Conservation (phyloP, 2,888 invertebrate species). For the Eupithecia abbreviata region DNA sequence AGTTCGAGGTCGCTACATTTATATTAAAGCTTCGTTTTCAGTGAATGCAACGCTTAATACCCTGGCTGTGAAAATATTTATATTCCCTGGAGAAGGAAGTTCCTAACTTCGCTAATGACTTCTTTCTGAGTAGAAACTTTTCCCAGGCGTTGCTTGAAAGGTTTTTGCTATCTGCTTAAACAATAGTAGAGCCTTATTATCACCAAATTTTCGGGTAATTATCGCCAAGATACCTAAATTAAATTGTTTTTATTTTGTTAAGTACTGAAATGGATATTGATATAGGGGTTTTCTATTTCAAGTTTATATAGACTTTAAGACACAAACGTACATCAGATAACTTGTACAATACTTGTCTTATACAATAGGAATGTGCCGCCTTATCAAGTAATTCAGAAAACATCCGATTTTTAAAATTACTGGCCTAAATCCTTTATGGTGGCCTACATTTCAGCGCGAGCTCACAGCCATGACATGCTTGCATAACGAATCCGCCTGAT, state of each 20-base stretch:
- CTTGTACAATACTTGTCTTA: background rate
- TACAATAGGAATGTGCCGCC: background rate
- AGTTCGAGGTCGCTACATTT: background rate
- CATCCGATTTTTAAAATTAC: background rate
- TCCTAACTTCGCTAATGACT: constrained; percentile 77
- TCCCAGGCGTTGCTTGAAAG: constrained; percentile 64
- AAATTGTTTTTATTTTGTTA: constrained; percentile 2
- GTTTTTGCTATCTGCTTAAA: constrained; percentile 73
- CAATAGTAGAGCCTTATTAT: constrained; percentile 70
- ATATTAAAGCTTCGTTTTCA: constrained; percentile 12
- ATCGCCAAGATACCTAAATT: constrained; percentile 21
- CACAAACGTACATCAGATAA: background rate
- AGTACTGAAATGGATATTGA: background rate
- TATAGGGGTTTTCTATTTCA: background rate
- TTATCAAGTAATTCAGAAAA: background rate
- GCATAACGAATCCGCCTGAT: constrained; percentile 2
- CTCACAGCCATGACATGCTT: constrained; percentile 1
- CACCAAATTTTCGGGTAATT: constrained; percentile 54
- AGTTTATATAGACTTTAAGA: background rate
- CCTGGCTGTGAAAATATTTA: constrained; percentile 74
- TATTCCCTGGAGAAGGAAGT: constrained; percentile 68
- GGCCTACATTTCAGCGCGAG: constrained; percentile 4
- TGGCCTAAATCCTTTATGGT: background rate
- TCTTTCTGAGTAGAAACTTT: constrained; percentile 75
- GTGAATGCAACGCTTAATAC: constrained; percentile 45